Evolutionary conservation across 2,888 invertebrate genomes (phyloP), one percentile per base, ranked within the genome.

Genomic region (Drosophila falleni): DNA sequence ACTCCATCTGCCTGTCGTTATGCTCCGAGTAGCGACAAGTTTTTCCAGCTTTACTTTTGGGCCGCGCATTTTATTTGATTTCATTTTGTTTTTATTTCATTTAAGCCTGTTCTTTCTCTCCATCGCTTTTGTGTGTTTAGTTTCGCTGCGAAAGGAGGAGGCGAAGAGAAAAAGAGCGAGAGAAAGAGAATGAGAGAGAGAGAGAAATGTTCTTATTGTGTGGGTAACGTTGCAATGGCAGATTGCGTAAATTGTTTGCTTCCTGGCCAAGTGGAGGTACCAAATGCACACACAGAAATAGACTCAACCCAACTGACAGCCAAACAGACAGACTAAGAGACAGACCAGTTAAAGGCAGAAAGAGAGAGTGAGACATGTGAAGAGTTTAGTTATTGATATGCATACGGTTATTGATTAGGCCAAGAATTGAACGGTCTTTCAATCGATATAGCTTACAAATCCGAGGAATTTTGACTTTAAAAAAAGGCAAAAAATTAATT

Each of bases 171-270:
- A 31, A 29, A 42, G 31, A 33, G n/a, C 42, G 19, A 19, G 15
- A 15, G 8, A 33, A 13, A 42, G 19, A 19, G 15, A 15, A 4
- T 16, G 23, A 35, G 16, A 51, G 13, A 16, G 49, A 31, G 49
- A 33, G 65, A 51, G 41, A 61, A 37, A 13, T 5, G 16, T 31
- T 41, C 13, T 16, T 11, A 26, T 13, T 35, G 50, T 53, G 59
- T 62, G 76, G 66, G 61, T 47, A 63, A 65, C 66, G 68, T 65
- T 73, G 77, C 80, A 63, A 31, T 82, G 80, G 74, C 88, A 81
- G 76, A 79, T 87, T 89, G 80, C 76, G 80, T 84, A 81, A 89
- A 88, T 86, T 82, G 89, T 79, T 88, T 84, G 80, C 74, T 84
- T 88, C 88, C 88, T 82, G 87, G 63, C 80, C 76, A 59, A 54